A percentile compares a stretch with the other conserved stretches of the same genome.
These are phyloP conservation scores for Drosophila hamatofila DNA, from an alignment of 2,888 invertebrate species.

Conservation along the genomic window DNA sequence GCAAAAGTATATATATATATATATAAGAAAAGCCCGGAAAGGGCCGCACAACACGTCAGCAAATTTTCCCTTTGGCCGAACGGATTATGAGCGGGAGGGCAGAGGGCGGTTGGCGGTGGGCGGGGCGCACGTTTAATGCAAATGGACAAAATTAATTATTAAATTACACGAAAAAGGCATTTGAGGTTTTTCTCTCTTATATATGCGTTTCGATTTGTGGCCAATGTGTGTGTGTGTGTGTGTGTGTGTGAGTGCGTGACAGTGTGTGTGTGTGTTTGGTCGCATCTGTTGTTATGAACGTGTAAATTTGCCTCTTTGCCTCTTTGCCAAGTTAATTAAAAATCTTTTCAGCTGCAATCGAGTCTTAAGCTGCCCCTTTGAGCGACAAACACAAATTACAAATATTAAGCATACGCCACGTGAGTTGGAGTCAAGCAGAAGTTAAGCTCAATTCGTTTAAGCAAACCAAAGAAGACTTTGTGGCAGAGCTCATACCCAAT, in stretches of 20 bases:
- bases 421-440: neutral
- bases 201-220: conserved; percentile 56
- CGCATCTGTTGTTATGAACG: conserved; percentile 35
- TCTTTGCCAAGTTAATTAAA: conserved; percentile 48
- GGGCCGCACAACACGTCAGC: conserved; percentile 46
- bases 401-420: conserved; percentile 18
- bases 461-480: neutral
- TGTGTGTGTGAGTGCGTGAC: neutral
- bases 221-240: neutral
- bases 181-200: conserved; percentile 53
- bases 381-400: conserved; percentile 4
- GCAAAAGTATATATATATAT: neutral
- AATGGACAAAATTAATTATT: conserved; percentile 81
- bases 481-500: neutral
- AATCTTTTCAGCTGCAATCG: conserved; percentile 20
- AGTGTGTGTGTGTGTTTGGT: neutral
- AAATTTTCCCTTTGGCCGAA: conserved; percentile 36
- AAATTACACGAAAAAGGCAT: conserved; percentile 77
- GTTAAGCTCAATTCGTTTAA: neutral
- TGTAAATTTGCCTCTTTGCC: conserved; percentile 36
- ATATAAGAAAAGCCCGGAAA: conserved; percentile 5
- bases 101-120: neutral
- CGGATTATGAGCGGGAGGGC: conserved; percentile 57
- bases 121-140: conserved; percentile 52
- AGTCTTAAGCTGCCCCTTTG: conserved; percentile 1